Evolutionary conservation across 2,113 vertebrate genomes (phyloP).

Genomic region (Catharus minimus): DNA sequence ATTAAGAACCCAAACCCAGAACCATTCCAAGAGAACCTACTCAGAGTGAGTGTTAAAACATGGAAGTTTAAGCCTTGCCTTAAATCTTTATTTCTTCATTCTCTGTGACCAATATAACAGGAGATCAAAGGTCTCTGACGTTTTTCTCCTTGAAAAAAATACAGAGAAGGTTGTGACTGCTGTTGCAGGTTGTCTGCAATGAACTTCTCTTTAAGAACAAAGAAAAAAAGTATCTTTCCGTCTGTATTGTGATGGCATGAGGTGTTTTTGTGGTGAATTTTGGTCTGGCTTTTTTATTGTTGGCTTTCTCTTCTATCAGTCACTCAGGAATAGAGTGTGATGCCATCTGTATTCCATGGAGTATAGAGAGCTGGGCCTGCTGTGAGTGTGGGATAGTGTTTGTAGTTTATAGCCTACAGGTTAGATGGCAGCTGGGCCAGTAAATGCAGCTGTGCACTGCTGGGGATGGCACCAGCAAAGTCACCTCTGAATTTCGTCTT

Average conservation of each 20-base stretch:
- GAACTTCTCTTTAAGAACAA: not conserved
- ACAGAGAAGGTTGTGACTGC: not conserved
- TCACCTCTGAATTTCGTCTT: not conserved
- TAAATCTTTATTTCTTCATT: not conserved
- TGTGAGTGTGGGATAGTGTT: not conserved
- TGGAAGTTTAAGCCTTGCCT: not conserved
- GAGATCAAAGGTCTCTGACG: not conserved
- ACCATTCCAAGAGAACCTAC: not conserved
- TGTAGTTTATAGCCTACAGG: fast-evolving
- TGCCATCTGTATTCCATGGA: fast-evolving
- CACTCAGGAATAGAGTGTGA: not conserved
- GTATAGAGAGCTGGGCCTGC: not conserved
- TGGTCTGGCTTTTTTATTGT: not conserved
- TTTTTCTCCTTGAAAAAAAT: not conserved
- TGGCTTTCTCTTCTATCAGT: not conserved
- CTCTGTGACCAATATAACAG: not conserved
- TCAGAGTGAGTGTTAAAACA: not conserved
- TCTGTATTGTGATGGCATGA: no score
- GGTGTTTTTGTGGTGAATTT: not conserved
- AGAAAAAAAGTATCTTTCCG: not conserved
- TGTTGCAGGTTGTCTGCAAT: not conserved
- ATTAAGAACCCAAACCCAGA: not conserved
- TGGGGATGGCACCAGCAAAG: not conserved
- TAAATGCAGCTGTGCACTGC: fast-evolving
- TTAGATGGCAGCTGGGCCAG: not conserved